phyloP scores from a whole-genome alignment of 2,888 invertebrate species.

The Margaritifera margaritifera region DNA sequence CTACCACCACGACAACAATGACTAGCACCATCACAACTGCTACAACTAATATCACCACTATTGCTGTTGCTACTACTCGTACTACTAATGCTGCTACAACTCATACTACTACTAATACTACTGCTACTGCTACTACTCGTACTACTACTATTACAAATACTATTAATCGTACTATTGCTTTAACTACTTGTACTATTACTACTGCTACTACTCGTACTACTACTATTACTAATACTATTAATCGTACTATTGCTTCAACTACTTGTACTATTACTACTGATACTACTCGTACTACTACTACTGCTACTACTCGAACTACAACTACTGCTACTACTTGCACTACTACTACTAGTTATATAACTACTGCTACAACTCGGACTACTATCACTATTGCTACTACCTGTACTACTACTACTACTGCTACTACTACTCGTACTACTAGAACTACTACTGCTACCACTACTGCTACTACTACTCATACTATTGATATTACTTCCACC shows the following conservation, averaged over 20 bases:
- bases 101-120: slow-evolving; percentile 8
- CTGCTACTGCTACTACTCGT: no score
- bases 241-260: slow-evolving; percentile 6
- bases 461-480: slow-evolving; percentile 11
- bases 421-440: slow-evolving; percentile 7
- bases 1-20: slow-evolving; percentile 7
- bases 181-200: slow-evolving; percentile 25
- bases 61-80: slow-evolving; percentile 14
- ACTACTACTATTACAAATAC: slow-evolving; percentile 21
- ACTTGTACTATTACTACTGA: not conserved
- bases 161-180: slow-evolving; percentile 21
- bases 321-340: slow-evolving; percentile 14
- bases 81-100: slow-evolving; percentile 15
- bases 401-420: slow-evolving; percentile 15
- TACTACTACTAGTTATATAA: slow-evolving; percentile 14
- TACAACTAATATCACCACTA: slow-evolving; percentile 12
- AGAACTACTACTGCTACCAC: slow-evolving; percentile 9
- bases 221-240: slow-evolving; percentile 13
- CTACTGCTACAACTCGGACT: slow-evolving; percentile 12
- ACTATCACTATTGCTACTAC: slow-evolving; percentile 15
- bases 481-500: no score
- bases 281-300: slow-evolving; percentile 6
- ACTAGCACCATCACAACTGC: slow-evolving; percentile 11
- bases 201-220: no score
- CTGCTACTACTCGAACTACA: slow-evolving; percentile 10